Evolutionary conservation across 2,797 vertebrate species (phyloP).

Genomic region (Neostethus bicornis): DNA sequence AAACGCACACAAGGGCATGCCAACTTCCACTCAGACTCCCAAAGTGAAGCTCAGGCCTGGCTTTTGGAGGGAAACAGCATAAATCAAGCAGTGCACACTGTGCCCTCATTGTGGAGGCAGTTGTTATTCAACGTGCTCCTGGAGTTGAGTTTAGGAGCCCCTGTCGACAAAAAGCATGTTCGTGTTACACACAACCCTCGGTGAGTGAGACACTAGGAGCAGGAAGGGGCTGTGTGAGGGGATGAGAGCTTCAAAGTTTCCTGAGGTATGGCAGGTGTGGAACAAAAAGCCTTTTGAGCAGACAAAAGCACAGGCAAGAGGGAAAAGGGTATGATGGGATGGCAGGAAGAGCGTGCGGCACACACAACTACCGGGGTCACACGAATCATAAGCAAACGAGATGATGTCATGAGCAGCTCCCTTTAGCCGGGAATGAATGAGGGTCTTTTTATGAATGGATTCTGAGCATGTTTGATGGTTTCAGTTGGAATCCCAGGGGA

Average conservation of each 20-base stretch:
- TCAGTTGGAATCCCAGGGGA: slow-evolving; percentile 19
- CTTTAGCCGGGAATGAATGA: slow-evolving; percentile 38
- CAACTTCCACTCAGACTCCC: slow-evolving; percentile 30
- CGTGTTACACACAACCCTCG: slow-evolving; percentile 62
- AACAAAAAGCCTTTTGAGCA: slow-evolving; percentile 38
- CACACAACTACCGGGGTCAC: slow-evolving; percentile 48
- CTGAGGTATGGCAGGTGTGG: slow-evolving; percentile 59
- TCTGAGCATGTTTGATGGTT: slow-evolving; percentile 39
- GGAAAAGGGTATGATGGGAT: slow-evolving; percentile 11
- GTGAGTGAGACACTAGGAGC: slow-evolving; percentile 57
- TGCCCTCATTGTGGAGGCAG: slow-evolving; percentile 52
- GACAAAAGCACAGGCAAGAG: slow-evolving; percentile 21
- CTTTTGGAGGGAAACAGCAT: slow-evolving; percentile 29
- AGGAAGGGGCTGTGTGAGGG: slow-evolving; percentile 33
- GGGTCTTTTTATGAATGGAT: slow-evolving; percentile 39
- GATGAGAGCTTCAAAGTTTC: slow-evolving; percentile 41
- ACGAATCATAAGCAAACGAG: slow-evolving; percentile 36
- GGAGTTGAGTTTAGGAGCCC: slow-evolving; percentile 64
- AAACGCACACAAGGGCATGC: neutral
- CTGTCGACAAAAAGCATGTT: slow-evolving; percentile 71
- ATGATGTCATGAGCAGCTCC: slow-evolving; percentile 56
- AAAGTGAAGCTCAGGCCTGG: slow-evolving; percentile 34
- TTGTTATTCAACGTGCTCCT: slow-evolving; percentile 70
- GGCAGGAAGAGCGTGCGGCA: slow-evolving; percentile 52
- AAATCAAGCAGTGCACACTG: slow-evolving; percentile 62